Percentiles rank a stretch among this genome's conserved stretches.
phyloP scores from a whole-genome alignment of 2,888 invertebrate genomes.

The Lepidochrysops patricia region DNA sequence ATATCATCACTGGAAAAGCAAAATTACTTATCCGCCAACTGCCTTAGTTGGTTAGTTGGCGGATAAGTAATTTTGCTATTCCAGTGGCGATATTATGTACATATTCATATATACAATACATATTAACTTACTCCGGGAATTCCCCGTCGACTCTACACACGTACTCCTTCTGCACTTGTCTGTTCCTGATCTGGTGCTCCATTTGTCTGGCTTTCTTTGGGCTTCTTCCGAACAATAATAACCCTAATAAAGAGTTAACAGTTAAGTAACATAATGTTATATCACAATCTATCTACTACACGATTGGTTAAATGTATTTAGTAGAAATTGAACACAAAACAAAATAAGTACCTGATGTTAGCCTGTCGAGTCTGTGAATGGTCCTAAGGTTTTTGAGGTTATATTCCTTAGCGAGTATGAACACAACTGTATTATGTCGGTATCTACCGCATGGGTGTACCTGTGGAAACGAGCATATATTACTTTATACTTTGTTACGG shows the following conservation, averaged over 20 bases:
- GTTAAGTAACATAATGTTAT: background rate
- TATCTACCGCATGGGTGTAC: constrained; percentile 99
- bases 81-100: too few relatives aligned
- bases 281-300: too few relatives aligned
- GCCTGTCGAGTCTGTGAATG: constrained; percentile 95
- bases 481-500: background rate
- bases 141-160: constrained; percentile 95
- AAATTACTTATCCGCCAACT: too few relatives aligned
- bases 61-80: too few relatives aligned
- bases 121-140: constrained; percentile 87
- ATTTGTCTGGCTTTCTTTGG: constrained; percentile 95
- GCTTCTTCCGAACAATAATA: constrained; percentile 94
- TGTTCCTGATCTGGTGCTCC: constrained; percentile 94
- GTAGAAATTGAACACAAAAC: background rate
- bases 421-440: constrained; percentile 96
- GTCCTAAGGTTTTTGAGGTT: constrained; percentile 94
- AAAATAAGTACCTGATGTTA: constrained; percentile 84
- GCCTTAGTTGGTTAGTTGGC: too few relatives aligned
- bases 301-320: background rate
- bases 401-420: constrained; percentile 96
- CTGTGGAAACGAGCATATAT: constrained; percentile 58
- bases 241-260: constrained; percentile 51
- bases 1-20: too few relatives aligned
- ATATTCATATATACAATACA: background rate
- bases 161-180: constrained; percentile 95